These are phyloP conservation scores for Stigmatopora nigra DNA, from an alignment of 2,113 vertebrate species.

Conservation along the genomic window DNA sequence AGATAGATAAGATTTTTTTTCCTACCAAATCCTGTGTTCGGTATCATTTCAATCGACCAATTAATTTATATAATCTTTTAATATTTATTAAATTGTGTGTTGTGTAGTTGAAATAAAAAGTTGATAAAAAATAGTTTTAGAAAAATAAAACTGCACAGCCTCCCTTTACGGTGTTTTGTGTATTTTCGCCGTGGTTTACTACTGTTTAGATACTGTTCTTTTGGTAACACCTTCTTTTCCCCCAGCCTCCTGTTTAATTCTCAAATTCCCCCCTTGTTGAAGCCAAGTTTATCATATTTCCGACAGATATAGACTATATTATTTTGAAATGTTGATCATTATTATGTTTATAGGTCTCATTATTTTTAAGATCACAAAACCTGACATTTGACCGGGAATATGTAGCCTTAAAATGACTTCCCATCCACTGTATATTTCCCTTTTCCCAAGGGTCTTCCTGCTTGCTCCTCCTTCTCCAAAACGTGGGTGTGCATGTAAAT, in stretches of 20 bases:
- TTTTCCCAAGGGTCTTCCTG: constrained; percentile 3
- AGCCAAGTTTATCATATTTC: no score
- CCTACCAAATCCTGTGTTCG: not conserved
- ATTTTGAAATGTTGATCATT: not conserved
- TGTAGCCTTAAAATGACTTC: not conserved
- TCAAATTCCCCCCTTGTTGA: no score
- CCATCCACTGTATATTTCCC: constrained; percentile 4
- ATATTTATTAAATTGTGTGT: not conserved
- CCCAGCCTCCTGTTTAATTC: not conserved
- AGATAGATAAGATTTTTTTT: no score
- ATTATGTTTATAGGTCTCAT: not conserved
- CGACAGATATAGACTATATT: not conserved
- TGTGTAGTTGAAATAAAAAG: not conserved
- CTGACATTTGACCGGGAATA: not conserved
- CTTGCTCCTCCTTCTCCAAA: constrained; percentile 4
- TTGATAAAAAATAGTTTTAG: not conserved
- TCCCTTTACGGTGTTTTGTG: not conserved
- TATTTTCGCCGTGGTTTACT: not conserved
- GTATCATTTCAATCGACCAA: not conserved
- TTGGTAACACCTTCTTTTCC: not conserved
- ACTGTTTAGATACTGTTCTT: no score
- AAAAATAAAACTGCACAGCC: not conserved
- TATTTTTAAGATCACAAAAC: not conserved
- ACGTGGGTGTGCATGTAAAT: constrained; percentile 36
- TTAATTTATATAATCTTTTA: not conserved